Percentiles rank a stretch among this genome's conserved stretches.
Conservation (phyloP, 2,888 invertebrate species). For the Lissonota sp. region DNA sequence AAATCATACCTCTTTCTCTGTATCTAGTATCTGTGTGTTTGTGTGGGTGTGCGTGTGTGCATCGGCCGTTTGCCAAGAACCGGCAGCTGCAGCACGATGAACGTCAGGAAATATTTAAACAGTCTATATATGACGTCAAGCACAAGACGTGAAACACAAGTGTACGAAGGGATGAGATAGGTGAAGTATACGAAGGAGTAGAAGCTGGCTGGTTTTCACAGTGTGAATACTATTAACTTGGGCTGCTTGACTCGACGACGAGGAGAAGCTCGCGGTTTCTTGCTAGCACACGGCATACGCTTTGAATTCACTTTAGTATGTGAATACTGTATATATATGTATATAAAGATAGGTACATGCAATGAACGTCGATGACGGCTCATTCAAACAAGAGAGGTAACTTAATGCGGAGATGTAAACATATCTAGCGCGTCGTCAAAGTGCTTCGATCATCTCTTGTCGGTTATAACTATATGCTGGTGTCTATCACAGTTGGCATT, state of each 20-base stretch:
- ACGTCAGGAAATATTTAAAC: conserved; percentile 53
- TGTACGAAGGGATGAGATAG: neutral
- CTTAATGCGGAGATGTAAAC: conserved; percentile 1
- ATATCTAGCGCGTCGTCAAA: neutral
- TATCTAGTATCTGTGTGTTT: neutral
- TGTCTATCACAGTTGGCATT: too few relatives aligned
- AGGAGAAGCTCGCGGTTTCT: conserved; percentile 26
- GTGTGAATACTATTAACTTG: conserved; percentile 48
- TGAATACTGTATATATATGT: neutral
- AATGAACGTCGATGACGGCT: conserved; percentile 10
- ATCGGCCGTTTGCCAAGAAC: neutral
- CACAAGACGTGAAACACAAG: conserved; percentile 13
- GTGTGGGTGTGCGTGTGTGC: neutral
- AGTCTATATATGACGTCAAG: conserved; percentile 25
- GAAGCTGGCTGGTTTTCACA: conserved; percentile 36
- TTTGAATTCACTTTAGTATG: conserved; percentile 31
- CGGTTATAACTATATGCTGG: neutral
- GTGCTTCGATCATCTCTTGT: neutral
- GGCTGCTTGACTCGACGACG: conserved; percentile 36
- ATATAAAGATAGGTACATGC: neutral
- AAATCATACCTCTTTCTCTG: conserved; percentile 14
- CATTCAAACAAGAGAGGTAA: conserved; percentile 8
- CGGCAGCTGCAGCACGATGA: conserved; percentile 27
- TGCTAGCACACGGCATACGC: neutral
- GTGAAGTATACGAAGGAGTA: conserved; percentile 20